Evolutionary conservation across 2,888 invertebrate species (phyloP).

Genomic region (Leptopilina syphax): DNA sequence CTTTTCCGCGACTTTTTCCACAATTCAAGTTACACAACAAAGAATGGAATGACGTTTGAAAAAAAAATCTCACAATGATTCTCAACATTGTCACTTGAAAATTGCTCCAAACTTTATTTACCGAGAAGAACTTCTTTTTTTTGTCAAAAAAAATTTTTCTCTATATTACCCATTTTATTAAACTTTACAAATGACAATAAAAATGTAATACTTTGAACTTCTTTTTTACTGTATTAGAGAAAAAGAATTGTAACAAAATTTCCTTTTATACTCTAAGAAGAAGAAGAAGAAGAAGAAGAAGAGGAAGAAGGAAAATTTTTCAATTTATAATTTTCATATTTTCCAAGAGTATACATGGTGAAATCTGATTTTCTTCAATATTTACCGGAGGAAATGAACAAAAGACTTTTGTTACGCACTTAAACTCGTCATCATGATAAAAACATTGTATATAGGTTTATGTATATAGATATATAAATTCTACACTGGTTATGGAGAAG

Average conservation of each 20-base stretch:
- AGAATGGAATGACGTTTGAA: neutral
- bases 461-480: neutral
- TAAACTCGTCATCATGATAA: neutral
- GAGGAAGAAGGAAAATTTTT: neutral
- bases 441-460: neutral
- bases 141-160: too few species aligned
- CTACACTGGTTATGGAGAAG: neutral
- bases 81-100: neutral
- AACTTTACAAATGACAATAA: too few species aligned
- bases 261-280: too few species aligned
- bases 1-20: neutral
- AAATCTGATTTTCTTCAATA: neutral
- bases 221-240: too few species aligned
- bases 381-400: slow-evolving; percentile 5
- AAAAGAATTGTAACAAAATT: too few species aligned
- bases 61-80: slow-evolving; percentile 13
- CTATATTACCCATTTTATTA: too few species aligned
- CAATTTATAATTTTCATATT: neutral
- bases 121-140: neutral
- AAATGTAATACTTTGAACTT: too few species aligned
- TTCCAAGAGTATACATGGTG: neutral
- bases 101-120: slow-evolving; percentile 2
- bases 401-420: slow-evolving; percentile 1
- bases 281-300: too few species aligned
- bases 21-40: slow-evolving; percentile 7